Conservation (phyloP, 2,888 invertebrate genomes). For the Lepidocyrtoides sp. region DNA sequence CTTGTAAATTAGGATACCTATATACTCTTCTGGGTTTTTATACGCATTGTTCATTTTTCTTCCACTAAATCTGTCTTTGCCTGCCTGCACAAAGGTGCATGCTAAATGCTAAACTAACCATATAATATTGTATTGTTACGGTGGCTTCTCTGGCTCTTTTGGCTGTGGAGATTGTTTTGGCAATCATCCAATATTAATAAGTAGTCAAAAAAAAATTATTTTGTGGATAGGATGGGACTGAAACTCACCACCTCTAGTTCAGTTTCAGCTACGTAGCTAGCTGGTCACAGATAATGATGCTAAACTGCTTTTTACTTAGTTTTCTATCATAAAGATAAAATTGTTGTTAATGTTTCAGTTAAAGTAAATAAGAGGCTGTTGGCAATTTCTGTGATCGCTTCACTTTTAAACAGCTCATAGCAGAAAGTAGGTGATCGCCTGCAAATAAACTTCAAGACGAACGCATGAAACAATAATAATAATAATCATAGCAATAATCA, state of each 20-base stretch:
- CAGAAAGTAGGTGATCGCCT: not conserved
- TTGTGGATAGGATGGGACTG: slow-evolving; percentile 50
- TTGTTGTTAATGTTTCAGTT: not conserved
- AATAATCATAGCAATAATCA: not conserved
- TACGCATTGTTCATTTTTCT: slow-evolving; percentile 16
- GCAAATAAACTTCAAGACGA: not conserved
- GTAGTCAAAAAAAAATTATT: slow-evolving; percentile 20
- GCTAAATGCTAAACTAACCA: not conserved
- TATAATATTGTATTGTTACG: slow-evolving; percentile 21
- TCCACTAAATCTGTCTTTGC: slow-evolving; percentile 55
- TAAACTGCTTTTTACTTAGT: slow-evolving; percentile 32
- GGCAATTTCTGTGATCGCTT: slow-evolving; percentile 34
- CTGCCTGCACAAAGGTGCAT: slow-evolving; percentile 4
- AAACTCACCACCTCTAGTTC: slow-evolving; percentile 48
- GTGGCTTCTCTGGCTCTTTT: not conserved
- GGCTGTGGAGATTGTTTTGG: slow-evolving; percentile 62
- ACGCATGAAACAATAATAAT: slow-evolving; percentile 7
- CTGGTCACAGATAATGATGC: slow-evolving; percentile 52
- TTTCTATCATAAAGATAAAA: slow-evolving; percentile 24
- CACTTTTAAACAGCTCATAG: not conserved
- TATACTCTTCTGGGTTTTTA: slow-evolving; percentile 19
- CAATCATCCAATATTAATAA: slow-evolving; percentile 53
- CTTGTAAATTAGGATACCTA: slow-evolving; percentile 52
- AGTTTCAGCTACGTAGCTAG: slow-evolving; percentile 54
- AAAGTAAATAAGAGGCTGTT: slow-evolving; percentile 43